Evolutionary conservation across 2,797 vertebrate genomes (phyloP).

Genomic region (Catamblyrhynchus diadema): DNA sequence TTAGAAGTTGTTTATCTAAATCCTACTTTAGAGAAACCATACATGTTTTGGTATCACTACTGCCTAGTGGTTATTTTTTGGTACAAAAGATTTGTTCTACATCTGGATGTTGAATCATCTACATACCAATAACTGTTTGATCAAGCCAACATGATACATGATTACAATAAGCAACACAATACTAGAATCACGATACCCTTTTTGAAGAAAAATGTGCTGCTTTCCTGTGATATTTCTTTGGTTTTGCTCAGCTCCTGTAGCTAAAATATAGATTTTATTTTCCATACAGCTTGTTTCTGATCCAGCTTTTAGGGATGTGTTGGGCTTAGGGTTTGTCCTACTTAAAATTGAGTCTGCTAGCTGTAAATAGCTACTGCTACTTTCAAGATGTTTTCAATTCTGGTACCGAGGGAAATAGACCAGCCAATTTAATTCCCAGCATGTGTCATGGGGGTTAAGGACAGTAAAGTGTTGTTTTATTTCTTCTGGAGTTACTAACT

Average conservation of each 20-base stretch:
- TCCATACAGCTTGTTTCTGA: neutral
- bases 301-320: neutral
- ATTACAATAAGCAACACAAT: neutral
- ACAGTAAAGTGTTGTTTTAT: neutral
- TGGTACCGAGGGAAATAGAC: neutral
- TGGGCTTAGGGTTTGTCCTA: neutral
- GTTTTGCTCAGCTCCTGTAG: neutral
- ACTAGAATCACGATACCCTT: neutral
- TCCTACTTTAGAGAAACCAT: neutral
- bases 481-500: neutral
- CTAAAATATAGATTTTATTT: neutral
- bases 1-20: neutral
- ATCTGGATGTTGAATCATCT: neutral
- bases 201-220: neutral
- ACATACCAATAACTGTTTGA: neutral
- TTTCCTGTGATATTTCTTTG: neutral
- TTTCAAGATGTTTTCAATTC: neutral
- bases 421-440: neutral
- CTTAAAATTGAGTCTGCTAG: neutral
- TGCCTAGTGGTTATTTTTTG: neutral
- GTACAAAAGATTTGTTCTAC: neutral
- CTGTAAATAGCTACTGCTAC: neutral
- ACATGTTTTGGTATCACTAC: neutral
- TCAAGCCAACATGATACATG: neutral
- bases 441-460: neutral